Evolutionary conservation across 2,797 vertebrate species (phyloP), one percentile per base, ranked within the genome.

Genomic region (Gila robusta): DNA sequence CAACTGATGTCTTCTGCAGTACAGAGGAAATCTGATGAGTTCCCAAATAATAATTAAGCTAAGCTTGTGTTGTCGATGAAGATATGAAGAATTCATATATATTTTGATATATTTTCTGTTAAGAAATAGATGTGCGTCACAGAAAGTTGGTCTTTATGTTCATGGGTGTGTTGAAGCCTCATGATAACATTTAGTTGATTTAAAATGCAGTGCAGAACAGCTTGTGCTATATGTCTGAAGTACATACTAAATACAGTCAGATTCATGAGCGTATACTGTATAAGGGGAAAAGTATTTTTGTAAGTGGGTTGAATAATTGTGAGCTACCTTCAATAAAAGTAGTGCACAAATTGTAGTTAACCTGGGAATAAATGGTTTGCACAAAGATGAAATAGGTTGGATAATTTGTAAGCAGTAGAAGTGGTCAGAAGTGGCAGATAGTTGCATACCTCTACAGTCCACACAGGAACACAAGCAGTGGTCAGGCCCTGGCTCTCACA

Each of bases 391-490:
- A 10, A 66, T n/a, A 23, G 64, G 23, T 12, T 0, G 21, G 10
- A 23, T 81, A 6, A 81, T 52, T 69, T 16, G 62, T 17, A 35
- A 52, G 74, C 37, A 39, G 37, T 49, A 49, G 10, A 80, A 23
- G 21, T 32, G 26, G 26, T 8, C 41, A 80, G 41, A 23, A 32
- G 59, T 47, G 39, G 17, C 39, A 66, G 39, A 66, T 14, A 52
- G 79, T n/a, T 52, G 44, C 79, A 69, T 67, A n/a, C 44, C 79
- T 81, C 64, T 9, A 17, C 44, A n/a, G 11, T 81, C 64, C 19
- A 69, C 62, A 49, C 19, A 32, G 11, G 21, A 52, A 81, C 35
- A 69, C 79, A 81, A 64, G 28, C 35, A 14, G 62, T 81, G 62
- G 41, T 67, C 62, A 49, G 62, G 10, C 26, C 26, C 26, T 67